Evolutionary conservation across 2,113 vertebrate species (phyloP).

Genomic region (Mohoua ochrocephala): DNA sequence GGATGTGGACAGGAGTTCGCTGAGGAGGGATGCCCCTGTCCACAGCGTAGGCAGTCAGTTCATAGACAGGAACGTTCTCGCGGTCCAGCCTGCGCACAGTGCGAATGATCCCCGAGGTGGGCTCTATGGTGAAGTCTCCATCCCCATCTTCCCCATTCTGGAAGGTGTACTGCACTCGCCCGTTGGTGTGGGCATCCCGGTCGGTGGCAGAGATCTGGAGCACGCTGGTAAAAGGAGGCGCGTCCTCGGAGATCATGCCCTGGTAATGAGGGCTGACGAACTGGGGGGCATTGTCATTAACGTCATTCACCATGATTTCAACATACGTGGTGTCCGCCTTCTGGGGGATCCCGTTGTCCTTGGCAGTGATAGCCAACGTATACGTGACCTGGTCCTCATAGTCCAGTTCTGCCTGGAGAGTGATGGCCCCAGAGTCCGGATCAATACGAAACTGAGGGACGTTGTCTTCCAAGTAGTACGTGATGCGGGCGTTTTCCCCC

Average conservation of each 20-base stretch:
- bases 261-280: constrained; percentile 92
- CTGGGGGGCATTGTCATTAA: constrained; percentile 96
- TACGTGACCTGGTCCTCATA: constrained; percentile 98
- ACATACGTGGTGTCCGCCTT: constrained; percentile 97
- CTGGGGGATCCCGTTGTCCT: constrained; percentile 97
- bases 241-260: constrained; percentile 91
- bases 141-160: constrained; percentile 97
- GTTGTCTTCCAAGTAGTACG: constrained; percentile 91
- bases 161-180: constrained; percentile 96
- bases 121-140: constrained; percentile 97
- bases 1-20: constrained; percentile 90
- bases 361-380: constrained; percentile 92
- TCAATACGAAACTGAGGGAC: constrained; percentile 96
- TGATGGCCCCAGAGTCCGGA: constrained; percentile 87
- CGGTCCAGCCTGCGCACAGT: constrained; percentile 90
- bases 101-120: constrained; percentile 94
- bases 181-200: constrained; percentile 91
- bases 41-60: constrained; percentile 91
- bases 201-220: constrained; percentile 96
- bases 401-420: constrained; percentile 90
- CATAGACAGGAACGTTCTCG: constrained; percentile 88
- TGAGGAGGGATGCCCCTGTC: constrained; percentile 91
- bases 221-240: constrained; percentile 92
- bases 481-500: constrained; percentile 94
- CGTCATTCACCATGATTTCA: constrained; percentile 95